A percentile compares a stretch with the other conserved stretches of the same genome.
phyloP scores from a whole-genome alignment of 2,113 vertebrate species.

The Poicephalus meyeri region DNA sequence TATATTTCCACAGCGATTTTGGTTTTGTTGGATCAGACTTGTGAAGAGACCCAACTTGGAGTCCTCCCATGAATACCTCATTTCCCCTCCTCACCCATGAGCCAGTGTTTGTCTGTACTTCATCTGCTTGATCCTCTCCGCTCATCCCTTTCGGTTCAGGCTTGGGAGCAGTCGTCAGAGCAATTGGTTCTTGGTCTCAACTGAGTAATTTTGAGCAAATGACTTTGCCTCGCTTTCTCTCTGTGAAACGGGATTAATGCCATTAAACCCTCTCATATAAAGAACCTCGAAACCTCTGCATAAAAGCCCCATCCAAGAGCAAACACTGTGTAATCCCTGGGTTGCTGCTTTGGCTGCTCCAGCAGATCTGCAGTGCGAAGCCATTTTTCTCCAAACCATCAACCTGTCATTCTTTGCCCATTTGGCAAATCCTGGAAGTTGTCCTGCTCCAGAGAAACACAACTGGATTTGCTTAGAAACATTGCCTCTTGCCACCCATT shows the following conservation, averaged over 20 bases:
- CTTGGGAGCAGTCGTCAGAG: background rate
- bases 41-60: background rate
- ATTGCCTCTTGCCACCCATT: background rate
- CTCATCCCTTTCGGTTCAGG: background rate
- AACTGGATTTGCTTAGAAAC: background rate
- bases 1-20: accelerated
- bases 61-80: accelerated
- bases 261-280: background rate
- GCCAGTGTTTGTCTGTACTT: background rate
- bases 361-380: background rate
- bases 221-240: background rate
- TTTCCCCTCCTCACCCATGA: background rate
- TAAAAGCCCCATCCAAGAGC: background rate
- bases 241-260: background rate
- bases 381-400: background rate
- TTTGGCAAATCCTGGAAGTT: conserved; percentile 7
- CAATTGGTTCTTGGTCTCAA: background rate
- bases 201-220: background rate
- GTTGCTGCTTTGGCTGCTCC: background rate
- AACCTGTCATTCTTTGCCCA: background rate
- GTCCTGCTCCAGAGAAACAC: conserved; percentile 3
- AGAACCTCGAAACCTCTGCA: background rate
- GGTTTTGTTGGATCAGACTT: background rate
- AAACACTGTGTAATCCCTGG: background rate
- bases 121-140: background rate